phyloP scores from a whole-genome alignment of 2,888 invertebrate genomes.

The Bedellia somnulentella region DNA sequence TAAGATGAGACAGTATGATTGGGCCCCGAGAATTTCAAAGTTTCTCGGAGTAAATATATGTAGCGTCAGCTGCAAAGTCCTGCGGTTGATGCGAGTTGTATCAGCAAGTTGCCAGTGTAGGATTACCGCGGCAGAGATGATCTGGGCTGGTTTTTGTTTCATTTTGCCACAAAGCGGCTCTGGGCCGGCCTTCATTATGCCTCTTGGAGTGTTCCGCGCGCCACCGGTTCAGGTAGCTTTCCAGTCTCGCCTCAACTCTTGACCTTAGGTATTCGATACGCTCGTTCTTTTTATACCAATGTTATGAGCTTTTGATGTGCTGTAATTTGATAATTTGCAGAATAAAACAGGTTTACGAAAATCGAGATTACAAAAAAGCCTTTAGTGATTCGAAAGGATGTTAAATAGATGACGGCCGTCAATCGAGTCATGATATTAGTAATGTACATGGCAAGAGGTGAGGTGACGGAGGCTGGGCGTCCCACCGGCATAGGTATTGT shows the following conservation, averaged over 20 bases:
- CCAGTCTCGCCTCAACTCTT: slow-evolving; percentile 38
- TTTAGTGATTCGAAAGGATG: slow-evolving; percentile 22
- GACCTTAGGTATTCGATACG: slow-evolving; percentile 55
- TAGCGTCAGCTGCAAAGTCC: too few species aligned
- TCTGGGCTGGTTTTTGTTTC: slow-evolving; percentile 40
- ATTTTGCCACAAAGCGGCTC: slow-evolving; percentile 32
- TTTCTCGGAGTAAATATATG: too few species aligned
- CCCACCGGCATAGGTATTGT: slow-evolving; percentile 50
- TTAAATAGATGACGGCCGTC: slow-evolving; percentile 12
- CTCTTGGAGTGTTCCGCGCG: slow-evolving; percentile 37
- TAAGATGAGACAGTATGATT: background rate
- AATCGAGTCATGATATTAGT: slow-evolving; percentile 19
- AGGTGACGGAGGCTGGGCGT: slow-evolving; percentile 44
- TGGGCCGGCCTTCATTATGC: slow-evolving; percentile 45
- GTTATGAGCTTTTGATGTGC: slow-evolving; percentile 45
- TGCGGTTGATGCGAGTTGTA: too few species aligned
- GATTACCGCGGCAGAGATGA: too few species aligned
- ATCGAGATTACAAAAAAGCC: slow-evolving; percentile 30
- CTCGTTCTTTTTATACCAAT: slow-evolving; percentile 39
- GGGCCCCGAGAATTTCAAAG: too few species aligned
- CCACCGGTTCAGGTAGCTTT: slow-evolving; percentile 50
- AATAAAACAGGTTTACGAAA: slow-evolving; percentile 27
- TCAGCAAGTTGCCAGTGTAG: too few species aligned
- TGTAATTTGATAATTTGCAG: slow-evolving; percentile 50
- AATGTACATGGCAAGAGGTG: slow-evolving; percentile 27